Evolutionary conservation across 1,140 invertebrate species (phyloP), one percentile per base, ranked within the genome.

Genomic region (Camponotus pennsylvanicus): DNA sequence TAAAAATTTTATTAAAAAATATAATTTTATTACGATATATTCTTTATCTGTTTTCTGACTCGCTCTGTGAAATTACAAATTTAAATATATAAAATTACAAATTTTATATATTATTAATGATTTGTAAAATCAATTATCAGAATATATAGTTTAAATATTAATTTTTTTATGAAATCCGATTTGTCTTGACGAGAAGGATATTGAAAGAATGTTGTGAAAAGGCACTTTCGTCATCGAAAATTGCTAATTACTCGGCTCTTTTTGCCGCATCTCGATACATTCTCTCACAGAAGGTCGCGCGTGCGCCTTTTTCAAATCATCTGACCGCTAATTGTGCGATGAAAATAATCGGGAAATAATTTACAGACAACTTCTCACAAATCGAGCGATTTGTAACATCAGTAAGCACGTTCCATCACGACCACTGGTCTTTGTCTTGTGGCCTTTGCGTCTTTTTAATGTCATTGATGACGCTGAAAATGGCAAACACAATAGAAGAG

Each of bases 401-500:
- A 52, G 42, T 69, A 49, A 42, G 9, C 45, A 32, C 84, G 73
- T 73, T 88, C 87, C 88, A 85, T 89, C 88, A 85, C 87, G 82
- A 73, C 7, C 67, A 34, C 9, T 32, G 55, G 61, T 57, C 69
- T 73, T 59, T 15, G 27, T 34, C 7, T 40, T 42, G 18, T 86
- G 55, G 13, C 77, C 55, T 75, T 59, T 34, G 37, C 45, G 77
- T 78, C 78, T 63, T 89, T 88, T 89, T 88, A 89, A 89, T 89
- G 82, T 34, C 85, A 88, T 21, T 69, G 85, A 78, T 70, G 75
- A 57, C 18, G 49, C 8, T 40, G 42, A 80, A 5, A 83, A 83
- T 75, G 66, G 73, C 42, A 42, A 9, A 40, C 18, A 70, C 70
- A 86, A 86, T 67, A 45, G 21, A 8, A n/a, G 37, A 40, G n/a